phyloP scores from a whole-genome alignment of 2,888 invertebrate species.

The Lydus trimaculatus region DNA sequence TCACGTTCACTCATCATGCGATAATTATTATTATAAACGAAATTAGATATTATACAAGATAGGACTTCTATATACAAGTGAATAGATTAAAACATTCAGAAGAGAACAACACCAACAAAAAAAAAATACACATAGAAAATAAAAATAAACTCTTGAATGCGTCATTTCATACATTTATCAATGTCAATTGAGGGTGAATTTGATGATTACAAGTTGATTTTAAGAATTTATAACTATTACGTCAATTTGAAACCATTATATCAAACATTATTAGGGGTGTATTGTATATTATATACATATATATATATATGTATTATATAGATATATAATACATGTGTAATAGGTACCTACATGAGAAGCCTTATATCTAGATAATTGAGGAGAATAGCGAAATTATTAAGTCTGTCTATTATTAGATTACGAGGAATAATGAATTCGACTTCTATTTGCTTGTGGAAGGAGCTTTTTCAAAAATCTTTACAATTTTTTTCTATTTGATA shows the following conservation, averaged over 20 bases:
- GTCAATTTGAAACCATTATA: neutral
- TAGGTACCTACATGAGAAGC: neutral
- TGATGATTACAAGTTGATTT: neutral
- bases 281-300: too few relatives aligned
- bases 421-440: neutral
- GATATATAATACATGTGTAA: too few relatives aligned
- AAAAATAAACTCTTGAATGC: neutral
- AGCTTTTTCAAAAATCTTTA: too few relatives aligned
- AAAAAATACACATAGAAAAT: too few relatives aligned
- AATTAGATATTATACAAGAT: neutral
- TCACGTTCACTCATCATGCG: neutral
- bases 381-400: neutral
- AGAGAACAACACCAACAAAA: too few relatives aligned
- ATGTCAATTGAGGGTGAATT: neutral
- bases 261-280: neutral
- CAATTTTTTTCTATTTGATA: too few relatives aligned
- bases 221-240: neutral
- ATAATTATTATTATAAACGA: neutral
- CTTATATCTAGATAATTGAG: neutral
- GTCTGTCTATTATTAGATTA: slow-evolving; percentile 1
- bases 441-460: neutral
- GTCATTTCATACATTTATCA: neutral
- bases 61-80: neutral
- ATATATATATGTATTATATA: too few relatives aligned
- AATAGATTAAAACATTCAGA: neutral